Conservation (phyloP, 64 coral and sea anemone genomes). For the Montipora capricornis region DNA sequence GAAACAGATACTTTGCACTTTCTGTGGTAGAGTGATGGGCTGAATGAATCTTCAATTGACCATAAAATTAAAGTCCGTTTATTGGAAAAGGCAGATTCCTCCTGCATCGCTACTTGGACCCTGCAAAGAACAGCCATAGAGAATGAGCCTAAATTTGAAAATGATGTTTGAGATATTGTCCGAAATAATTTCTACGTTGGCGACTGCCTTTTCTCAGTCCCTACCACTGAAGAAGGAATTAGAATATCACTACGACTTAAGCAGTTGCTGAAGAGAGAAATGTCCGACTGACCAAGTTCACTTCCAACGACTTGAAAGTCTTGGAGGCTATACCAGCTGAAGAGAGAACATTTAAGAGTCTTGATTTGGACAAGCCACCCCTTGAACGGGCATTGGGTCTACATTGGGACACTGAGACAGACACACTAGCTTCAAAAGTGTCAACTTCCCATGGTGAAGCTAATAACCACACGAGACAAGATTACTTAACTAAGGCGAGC, state of each 20-base stretch:
- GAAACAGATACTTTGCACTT: constrained; percentile 53
- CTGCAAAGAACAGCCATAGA: constrained; percentile 15
- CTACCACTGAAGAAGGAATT: constrained; percentile 51
- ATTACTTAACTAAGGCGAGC: not conserved
- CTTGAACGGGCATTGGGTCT: constrained; percentile 4
- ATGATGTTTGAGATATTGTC: not conserved
- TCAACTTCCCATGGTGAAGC: constrained; percentile 1
- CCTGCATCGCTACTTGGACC: not conserved
- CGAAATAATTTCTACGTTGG: constrained; percentile 66
- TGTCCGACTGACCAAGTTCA: too few species aligned
- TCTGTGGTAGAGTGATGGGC: constrained; percentile 17
- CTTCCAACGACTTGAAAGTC: constrained; percentile 40
- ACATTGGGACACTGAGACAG: constrained; percentile 61
- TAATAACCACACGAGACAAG: constrained; percentile 46
- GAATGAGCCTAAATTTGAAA: constrained; percentile 51
- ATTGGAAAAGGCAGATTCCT: not conserved
- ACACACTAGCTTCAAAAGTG: constrained; percentile 38
- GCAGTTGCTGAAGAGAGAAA: too few species aligned
- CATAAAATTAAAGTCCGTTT: too few species aligned
- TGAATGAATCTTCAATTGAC: too few species aligned
- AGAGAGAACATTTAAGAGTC: constrained; percentile 29
- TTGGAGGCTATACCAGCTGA: constrained; percentile 52
- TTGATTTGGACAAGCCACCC: not conserved
- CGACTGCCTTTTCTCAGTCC: constrained; percentile 17
- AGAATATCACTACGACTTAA: not conserved